These are phyloP conservation scores for Plusia festucae DNA, from an alignment of 2,888 invertebrate genomes.

Conservation along the genomic window DNA sequence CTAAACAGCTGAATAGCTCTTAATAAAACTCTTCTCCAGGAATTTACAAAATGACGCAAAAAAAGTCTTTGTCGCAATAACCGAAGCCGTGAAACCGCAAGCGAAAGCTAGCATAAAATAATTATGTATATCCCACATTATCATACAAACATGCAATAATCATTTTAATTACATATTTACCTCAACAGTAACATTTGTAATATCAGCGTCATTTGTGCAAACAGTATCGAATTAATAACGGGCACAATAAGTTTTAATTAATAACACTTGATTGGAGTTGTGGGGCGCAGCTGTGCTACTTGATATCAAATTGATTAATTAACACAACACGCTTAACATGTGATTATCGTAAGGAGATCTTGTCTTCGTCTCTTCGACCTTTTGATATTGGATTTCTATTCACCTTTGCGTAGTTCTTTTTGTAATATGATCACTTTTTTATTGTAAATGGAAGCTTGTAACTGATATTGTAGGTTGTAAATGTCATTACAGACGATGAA, in stretches of 20 bases:
- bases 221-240: constrained; percentile 51
- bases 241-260: constrained; percentile 55
- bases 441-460: constrained; percentile 2
- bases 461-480: background rate
- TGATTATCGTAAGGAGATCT: constrained; percentile 22
- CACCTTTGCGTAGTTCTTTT: constrained; percentile 5
- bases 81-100: background rate
- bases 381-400: constrained; percentile 13
- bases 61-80: background rate
- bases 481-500: background rate
- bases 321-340: constrained; percentile 24
- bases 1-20: background rate
- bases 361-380: constrained; percentile 24
- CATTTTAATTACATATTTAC: constrained; percentile 46
- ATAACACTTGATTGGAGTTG: constrained; percentile 26
- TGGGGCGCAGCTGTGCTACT: constrained; percentile 16
- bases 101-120: background rate
- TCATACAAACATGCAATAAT: constrained; percentile 37
- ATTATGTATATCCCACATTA: constrained; percentile 14
- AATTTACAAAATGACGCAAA: background rate
- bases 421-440: constrained; percentile 4
- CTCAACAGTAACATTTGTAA: constrained; percentile 43
- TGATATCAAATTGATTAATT: constrained; percentile 44
- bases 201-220: constrained; percentile 42
- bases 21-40: too few relatives aligned